These are phyloP conservation scores for Egretta garzetta DNA, from an alignment of 2,113 vertebrate genomes.

Conservation along the genomic window DNA sequence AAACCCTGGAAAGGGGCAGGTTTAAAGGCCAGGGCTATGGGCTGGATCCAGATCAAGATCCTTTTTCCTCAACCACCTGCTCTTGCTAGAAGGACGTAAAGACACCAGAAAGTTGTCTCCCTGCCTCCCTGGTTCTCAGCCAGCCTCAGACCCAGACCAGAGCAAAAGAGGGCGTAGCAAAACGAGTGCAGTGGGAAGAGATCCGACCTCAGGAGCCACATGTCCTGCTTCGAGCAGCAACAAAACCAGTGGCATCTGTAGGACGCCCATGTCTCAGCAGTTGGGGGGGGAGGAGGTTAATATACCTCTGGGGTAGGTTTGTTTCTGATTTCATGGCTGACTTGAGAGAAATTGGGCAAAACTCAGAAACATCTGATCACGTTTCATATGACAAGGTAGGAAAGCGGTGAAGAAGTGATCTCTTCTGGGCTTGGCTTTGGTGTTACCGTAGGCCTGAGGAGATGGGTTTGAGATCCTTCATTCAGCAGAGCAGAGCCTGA, in stretches of 20 bases:
- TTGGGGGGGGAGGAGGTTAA: neutral
- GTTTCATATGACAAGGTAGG: neutral
- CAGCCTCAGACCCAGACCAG: neutral
- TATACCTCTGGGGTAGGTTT: neutral
- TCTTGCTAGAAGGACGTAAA: neutral
- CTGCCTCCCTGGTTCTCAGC: neutral
- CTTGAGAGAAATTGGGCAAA: neutral
- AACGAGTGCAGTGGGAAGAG: neutral
- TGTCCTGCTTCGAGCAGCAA: neutral
- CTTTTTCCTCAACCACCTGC: neutral
- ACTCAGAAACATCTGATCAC: neutral
- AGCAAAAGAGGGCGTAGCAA: neutral
- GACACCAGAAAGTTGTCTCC: neutral
- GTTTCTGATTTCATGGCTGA: neutral
- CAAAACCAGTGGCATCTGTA: rapidly evolving
- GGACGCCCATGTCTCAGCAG: neutral
- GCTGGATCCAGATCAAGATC: neutral
- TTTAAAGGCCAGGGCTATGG: neutral
- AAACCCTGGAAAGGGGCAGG: neutral
- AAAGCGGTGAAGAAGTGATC: neutral
- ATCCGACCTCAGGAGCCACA: neutral
- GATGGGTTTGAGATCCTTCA: neutral
- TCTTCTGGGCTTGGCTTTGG: neutral
- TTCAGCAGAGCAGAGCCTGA: neutral
- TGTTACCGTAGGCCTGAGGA: neutral